Conservation (phyloP, 1,140 invertebrate species). For the Macrocentrus cingulum region DNA sequence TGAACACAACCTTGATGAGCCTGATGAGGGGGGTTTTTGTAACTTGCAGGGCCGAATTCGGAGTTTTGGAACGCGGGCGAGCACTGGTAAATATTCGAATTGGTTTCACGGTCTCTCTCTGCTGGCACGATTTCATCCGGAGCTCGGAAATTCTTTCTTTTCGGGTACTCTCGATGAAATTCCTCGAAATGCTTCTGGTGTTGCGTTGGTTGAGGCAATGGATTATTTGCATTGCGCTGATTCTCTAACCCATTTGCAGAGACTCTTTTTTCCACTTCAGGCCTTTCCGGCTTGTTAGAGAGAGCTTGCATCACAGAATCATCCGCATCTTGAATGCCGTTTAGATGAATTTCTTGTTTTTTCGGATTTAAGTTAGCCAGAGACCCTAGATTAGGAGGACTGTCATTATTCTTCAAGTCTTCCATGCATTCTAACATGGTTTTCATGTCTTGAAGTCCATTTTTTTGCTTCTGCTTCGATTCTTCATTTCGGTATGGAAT, state of each 20-base stretch:
- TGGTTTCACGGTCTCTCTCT: conserved; percentile 30
- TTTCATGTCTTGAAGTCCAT: conserved; percentile 45
- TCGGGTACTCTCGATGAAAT: conserved; percentile 22
- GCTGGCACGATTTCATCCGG: conserved; percentile 14
- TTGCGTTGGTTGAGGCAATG: conserved; percentile 13
- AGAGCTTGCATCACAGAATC: conserved; percentile 12
- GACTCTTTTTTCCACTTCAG: conserved; percentile 10
- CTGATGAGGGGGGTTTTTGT: conserved; percentile 2
- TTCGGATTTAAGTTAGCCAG: conserved; percentile 28
- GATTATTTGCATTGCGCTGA: conserved; percentile 38
- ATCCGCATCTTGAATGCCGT: conserved; percentile 38
- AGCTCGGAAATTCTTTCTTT: conserved; percentile 7
- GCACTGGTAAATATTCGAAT: conserved; percentile 8
- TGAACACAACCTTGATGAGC: conserved; percentile 10
- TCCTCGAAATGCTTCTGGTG: conserved; percentile 9
- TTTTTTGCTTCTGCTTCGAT: conserved; percentile 42
- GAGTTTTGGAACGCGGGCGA: conserved; percentile 9
- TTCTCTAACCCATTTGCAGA: conserved; percentile 44
- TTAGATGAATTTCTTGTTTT: conserved; percentile 26
- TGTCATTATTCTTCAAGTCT: conserved; percentile 22
- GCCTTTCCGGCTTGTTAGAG: background rate
- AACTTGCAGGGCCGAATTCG: background rate
- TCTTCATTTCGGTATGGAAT: conserved; percentile 40
- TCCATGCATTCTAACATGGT: conserved; percentile 30
- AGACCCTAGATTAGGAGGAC: conserved; percentile 31